phyloP scores from a whole-genome alignment of 2,888 invertebrate genomes.

The Apamea monoglypha region DNA sequence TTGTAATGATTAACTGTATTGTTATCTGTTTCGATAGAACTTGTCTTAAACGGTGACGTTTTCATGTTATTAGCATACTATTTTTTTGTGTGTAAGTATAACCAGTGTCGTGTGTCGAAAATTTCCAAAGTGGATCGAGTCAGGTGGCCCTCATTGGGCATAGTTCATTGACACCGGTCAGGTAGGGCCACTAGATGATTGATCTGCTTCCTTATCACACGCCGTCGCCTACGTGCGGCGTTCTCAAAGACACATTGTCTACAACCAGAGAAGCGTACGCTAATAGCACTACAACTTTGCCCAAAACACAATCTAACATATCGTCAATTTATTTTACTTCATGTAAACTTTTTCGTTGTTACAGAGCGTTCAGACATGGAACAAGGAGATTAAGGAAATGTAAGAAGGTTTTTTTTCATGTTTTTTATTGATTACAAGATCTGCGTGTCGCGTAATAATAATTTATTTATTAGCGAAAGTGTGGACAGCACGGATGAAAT shows the following conservation, averaged over 20 bases:
- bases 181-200: slow-evolving; percentile 88
- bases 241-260: slow-evolving; percentile 89
- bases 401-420: slow-evolving; percentile 72
- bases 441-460: slow-evolving; percentile 12
- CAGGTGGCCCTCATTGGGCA: slow-evolving; percentile 81
- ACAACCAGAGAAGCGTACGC: slow-evolving; percentile 78
- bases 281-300: slow-evolving; percentile 74
- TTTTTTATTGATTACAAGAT: slow-evolving; percentile 5
- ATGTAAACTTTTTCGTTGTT: slow-evolving; percentile 77
- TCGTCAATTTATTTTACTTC: slow-evolving; percentile 50
- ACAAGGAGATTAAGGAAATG: slow-evolving; percentile 78
- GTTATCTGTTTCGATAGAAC: slow-evolving; percentile 65
- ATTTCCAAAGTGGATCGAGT: slow-evolving; percentile 83
- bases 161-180: slow-evolving; percentile 87
- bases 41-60: slow-evolving; percentile 58
- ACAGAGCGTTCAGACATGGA: slow-evolving; percentile 79
- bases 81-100: slow-evolving; percentile 72
- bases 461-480: slow-evolving; percentile 61
- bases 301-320: slow-evolving; percentile 58
- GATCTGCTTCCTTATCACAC: slow-evolving; percentile 88
- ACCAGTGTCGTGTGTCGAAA: slow-evolving; percentile 75
- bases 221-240: slow-evolving; percentile 88
- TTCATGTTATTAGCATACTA: slow-evolving; percentile 73
- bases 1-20: slow-evolving; percentile 63
- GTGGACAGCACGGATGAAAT: slow-evolving; percentile 63